Conservation (phyloP, 2,797 vertebrate species). For the Coranthus polyacanthus region DNA sequence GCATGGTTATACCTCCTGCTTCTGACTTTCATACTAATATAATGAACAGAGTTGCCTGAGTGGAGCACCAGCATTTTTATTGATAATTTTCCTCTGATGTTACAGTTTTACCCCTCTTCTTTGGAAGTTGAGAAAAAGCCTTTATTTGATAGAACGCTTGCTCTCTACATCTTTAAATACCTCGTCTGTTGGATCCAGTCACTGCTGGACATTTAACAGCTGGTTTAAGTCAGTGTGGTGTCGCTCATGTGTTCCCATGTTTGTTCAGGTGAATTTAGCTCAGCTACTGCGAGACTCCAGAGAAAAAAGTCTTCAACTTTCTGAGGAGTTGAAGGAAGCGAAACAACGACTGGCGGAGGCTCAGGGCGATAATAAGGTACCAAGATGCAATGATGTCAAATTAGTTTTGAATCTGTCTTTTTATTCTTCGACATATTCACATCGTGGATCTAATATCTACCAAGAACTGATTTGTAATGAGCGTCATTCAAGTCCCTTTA, state of each 20-base stretch:
- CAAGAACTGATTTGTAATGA: too few relatives aligned
- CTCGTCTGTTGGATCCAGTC: neutral
- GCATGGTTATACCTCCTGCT: too few relatives aligned
- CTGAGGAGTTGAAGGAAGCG: slow-evolving; percentile 94
- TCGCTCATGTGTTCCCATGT: neutral
- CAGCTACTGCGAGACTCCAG: slow-evolving; percentile 92
- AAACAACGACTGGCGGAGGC: slow-evolving; percentile 93
- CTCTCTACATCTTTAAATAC: too few relatives aligned
- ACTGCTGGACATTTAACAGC: neutral
- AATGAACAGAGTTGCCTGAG: too few relatives aligned
- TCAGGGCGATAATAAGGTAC: slow-evolving; percentile 98
- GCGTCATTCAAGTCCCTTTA: neutral
- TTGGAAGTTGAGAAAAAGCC: too few relatives aligned
- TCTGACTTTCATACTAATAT: too few relatives aligned
- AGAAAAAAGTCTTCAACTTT: slow-evolving; percentile 89
- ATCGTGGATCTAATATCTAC: neutral
- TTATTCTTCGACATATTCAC: neutral
- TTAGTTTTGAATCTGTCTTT: neutral
- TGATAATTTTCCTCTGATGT: neutral
- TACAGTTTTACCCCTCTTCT: too few relatives aligned
- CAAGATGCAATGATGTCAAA: neutral
- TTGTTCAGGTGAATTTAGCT: slow-evolving; percentile 91
- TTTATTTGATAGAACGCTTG: too few relatives aligned
- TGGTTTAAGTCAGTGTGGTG: neutral
- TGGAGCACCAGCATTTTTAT: too few relatives aligned